Evolutionary conservation across 2,797 vertebrate species (phyloP).

Genomic region (Erethizon dorsatum): DNA sequence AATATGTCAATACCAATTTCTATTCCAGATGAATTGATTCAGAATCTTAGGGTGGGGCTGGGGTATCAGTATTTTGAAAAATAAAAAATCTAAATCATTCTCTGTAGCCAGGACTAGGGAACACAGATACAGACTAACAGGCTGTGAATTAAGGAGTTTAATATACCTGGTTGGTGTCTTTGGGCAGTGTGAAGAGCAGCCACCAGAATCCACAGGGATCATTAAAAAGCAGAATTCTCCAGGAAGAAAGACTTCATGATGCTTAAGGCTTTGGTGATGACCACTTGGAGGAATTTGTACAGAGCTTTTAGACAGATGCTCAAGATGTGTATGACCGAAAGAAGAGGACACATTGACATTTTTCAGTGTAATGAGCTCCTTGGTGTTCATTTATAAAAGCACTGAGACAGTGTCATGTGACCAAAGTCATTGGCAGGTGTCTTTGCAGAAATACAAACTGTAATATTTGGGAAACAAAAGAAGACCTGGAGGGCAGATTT

Average conservation of each 20-base stretch:
- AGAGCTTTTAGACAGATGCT: neutral
- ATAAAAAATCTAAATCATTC: neutral
- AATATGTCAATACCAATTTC: neutral
- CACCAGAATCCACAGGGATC: neutral
- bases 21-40: neutral
- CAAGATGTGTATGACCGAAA: neutral
- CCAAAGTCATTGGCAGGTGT: neutral
- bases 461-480: neutral
- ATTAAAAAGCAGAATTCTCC: neutral
- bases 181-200: neutral
- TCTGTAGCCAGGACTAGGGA: neutral
- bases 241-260: neutral
- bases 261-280: neutral
- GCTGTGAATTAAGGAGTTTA: neutral
- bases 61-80: neutral
- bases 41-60: neutral
- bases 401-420: neutral
- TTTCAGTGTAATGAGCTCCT: neutral
- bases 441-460: conserved; percentile 19
- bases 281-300: neutral
- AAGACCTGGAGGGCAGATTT: neutral
- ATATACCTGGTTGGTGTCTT: neutral
- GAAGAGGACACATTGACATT: neutral
- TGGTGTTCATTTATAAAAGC: neutral
- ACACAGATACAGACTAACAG: neutral